phyloP scores from a whole-genome alignment of 2,113 vertebrate genomes.

The Cochlearius cochlearius region DNA sequence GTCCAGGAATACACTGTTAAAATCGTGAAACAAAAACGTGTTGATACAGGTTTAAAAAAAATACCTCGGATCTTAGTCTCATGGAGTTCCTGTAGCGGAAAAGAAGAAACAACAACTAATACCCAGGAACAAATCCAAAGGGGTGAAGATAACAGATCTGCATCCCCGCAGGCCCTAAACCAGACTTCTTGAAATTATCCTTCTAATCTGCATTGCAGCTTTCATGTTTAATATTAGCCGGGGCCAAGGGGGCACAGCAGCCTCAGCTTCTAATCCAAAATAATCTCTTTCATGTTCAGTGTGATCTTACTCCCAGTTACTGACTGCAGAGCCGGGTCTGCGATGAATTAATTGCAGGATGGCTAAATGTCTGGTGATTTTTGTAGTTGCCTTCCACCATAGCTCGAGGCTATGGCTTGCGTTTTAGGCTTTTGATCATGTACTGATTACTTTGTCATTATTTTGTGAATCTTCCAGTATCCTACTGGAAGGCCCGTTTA shows the following conservation, averaged over 20 bases:
- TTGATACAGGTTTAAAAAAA: not conserved
- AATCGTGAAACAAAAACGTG: not conserved
- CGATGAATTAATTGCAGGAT: not conserved
- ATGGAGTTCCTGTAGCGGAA: not conserved
- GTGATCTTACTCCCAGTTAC: not conserved
- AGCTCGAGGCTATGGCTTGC: not conserved
- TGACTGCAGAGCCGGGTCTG: not conserved
- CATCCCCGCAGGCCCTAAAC: not conserved
- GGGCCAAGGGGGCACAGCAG: not conserved
- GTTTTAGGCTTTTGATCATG: not conserved
- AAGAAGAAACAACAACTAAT: not conserved
- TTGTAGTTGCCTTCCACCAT: not conserved
- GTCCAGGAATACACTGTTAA: not conserved
- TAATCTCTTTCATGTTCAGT: not conserved
- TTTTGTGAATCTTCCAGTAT: not conserved
- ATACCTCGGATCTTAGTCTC: not conserved
- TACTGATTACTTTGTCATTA: not conserved
- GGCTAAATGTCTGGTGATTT: not conserved
- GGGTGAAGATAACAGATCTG: not conserved
- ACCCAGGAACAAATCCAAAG: not conserved
- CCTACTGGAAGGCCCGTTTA: not conserved
- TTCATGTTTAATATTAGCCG: not conserved
- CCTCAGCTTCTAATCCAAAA: not conserved
- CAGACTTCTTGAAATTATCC: not conserved
- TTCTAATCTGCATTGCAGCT: not conserved